phyloP scores from a whole-genome alignment of 1,140 invertebrate genomes.

The Zaprionus davidi region DNA sequence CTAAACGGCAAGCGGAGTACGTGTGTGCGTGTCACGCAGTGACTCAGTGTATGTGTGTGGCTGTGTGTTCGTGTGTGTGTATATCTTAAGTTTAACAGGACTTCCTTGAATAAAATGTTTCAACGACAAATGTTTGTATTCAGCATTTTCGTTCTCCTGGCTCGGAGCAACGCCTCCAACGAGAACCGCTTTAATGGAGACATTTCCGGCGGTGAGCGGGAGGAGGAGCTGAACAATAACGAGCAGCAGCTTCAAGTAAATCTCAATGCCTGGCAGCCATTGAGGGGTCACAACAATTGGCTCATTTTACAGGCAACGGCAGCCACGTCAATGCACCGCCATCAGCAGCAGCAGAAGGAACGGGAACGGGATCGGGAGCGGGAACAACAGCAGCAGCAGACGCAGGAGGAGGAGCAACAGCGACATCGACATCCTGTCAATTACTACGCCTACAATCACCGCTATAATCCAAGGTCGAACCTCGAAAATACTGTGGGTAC shows the following conservation, averaged over 20 bases:
- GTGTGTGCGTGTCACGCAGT: conserved; percentile 37
- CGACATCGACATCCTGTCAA: conserved; percentile 65
- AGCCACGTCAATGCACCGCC: conserved; percentile 56
- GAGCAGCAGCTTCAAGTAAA: conserved; percentile 55
- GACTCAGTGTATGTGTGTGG: conserved; percentile 9
- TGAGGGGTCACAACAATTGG: conserved; percentile 73
- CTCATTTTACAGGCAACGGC: conserved; percentile 73
- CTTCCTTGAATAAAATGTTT: conserved; percentile 51
- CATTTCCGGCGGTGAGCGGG: conserved; percentile 49
- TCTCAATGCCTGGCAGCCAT: conserved; percentile 69
- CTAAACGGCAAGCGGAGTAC: conserved; percentile 58
- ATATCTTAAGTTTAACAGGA: conserved; percentile 9
- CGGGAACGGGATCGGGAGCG: conserved; percentile 1
- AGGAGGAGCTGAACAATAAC: conserved; percentile 20
- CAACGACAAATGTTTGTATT: conserved; percentile 55
- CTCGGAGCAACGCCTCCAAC: conserved; percentile 22
- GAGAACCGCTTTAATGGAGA: conserved; percentile 62
- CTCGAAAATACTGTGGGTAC: conserved; percentile 27
- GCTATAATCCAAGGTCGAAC: conserved; percentile 57
- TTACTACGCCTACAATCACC: conserved; percentile 80
- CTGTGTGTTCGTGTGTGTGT: conserved; percentile 17
- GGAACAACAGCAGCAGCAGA: neutral
- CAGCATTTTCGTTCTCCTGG: conserved; percentile 48
- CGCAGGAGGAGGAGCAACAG: conserved; percentile 7
- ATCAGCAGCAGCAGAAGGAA: conserved; percentile 17